These are phyloP conservation scores for Rhabdomys pumilio DNA, from an alignment of 2,797 vertebrate genomes.

Conservation along the genomic window DNA sequence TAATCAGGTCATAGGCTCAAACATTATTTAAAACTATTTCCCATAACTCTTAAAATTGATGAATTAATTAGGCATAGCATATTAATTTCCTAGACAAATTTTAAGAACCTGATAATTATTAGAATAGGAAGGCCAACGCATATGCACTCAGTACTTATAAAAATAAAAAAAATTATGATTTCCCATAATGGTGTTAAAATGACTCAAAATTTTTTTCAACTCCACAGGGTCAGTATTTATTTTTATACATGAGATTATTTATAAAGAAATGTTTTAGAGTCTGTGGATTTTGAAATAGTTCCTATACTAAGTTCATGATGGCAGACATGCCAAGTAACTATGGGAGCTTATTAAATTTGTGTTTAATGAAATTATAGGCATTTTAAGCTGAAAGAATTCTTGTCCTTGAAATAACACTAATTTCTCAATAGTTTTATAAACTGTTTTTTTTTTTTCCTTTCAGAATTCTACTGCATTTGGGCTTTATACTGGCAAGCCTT, in stretches of 20 bases:
- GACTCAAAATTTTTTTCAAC: constrained; percentile 36
- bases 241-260: constrained; percentile 52
- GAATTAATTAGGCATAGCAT: constrained; percentile 58
- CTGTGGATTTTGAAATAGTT: constrained; percentile 55
- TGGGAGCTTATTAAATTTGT: constrained; percentile 60
- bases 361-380: constrained; percentile 65
- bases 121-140: constrained; percentile 57
- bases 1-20: constrained; percentile 59
- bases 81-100: constrained; percentile 60
- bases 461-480: constrained; percentile 94
- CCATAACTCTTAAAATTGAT: constrained; percentile 66
- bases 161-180: constrained; percentile 63
- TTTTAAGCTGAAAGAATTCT: constrained; percentile 65
- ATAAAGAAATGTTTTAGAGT: constrained; percentile 65
- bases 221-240: neutral
- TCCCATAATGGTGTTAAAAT: constrained; percentile 67
- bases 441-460: constrained; percentile 71
- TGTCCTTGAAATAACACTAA: constrained; percentile 59
- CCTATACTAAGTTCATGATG: constrained; percentile 53
- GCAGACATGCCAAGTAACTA: constrained; percentile 37
- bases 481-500: constrained; percentile 93
- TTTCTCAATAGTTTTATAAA: constrained; percentile 60
- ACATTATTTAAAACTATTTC: constrained; percentile 63
- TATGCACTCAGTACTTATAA: constrained; percentile 58
- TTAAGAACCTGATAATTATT: constrained; percentile 62